A percentile compares a stretch with the other conserved stretches of the same genome.
phyloP scores from a whole-genome alignment of 2,888 invertebrate genomes.

The Drosophila kokeensis region DNA sequence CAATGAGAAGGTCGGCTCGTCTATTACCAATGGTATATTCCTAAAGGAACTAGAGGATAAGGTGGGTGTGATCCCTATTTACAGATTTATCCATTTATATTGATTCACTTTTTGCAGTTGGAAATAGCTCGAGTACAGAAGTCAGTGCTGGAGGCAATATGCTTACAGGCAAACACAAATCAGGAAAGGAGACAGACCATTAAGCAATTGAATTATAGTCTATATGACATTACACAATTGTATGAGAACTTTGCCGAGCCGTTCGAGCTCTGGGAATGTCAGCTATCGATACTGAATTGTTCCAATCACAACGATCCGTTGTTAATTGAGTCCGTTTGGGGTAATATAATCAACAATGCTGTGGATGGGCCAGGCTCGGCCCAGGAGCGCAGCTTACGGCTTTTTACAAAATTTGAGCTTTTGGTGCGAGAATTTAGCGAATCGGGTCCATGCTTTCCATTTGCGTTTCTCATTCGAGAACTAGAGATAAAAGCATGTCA shows the following conservation, averaged over 20 bases:
- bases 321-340: constrained; percentile 96
- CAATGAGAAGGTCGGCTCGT: constrained; percentile 91
- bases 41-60: constrained; percentile 96
- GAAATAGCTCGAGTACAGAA: constrained; percentile 95
- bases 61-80: constrained; percentile 75
- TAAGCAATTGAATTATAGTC: constrained; percentile 90
- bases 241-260: constrained; percentile 97
- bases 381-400: constrained; percentile 88
- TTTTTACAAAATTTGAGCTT: constrained; percentile 91
- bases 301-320: constrained; percentile 96
- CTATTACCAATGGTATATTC: constrained; percentile 91
- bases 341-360: constrained; percentile 88
- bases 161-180: constrained; percentile 82
- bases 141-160: constrained; percentile 89
- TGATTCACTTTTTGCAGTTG: constrained; percentile 79
- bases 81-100: background rate
- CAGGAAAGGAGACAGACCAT: constrained; percentile 88
- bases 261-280: constrained; percentile 95
- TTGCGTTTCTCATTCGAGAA: constrained; percentile 93
- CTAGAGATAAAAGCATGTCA: constrained; percentile 92
- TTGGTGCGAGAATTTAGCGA: constrained; percentile 92
- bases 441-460: constrained; percentile 94
- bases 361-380: constrained; percentile 84
- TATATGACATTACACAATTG: constrained; percentile 95
- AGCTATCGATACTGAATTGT: constrained; percentile 97